A percentile compares a stretch with the other conserved stretches of the same genome.
phyloP scores from a whole-genome alignment of 2,797 vertebrate genomes.

The Phrynocephalus vlangalii region DNA sequence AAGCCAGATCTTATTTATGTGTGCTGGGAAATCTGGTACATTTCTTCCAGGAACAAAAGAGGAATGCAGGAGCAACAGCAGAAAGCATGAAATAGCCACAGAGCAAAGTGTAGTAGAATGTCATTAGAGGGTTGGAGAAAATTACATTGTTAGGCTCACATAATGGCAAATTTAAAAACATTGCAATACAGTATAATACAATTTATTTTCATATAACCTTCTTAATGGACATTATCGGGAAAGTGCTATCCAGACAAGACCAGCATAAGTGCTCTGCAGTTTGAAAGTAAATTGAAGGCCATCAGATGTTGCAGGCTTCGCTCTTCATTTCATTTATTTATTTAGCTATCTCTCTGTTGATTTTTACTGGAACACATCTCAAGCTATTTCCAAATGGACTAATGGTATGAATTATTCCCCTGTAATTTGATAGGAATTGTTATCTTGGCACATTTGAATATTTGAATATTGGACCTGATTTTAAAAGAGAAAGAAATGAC shows the following conservation, averaged over 20 bases:
- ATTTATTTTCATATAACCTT: slow-evolving; percentile 72
- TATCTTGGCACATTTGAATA: not conserved
- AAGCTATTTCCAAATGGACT: not conserved
- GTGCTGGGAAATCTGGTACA: slow-evolving; percentile 73
- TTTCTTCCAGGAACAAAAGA: slow-evolving; percentile 73
- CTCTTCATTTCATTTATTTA: slow-evolving; percentile 25
- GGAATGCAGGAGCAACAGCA: slow-evolving; percentile 68
- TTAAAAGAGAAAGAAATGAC: not conserved
- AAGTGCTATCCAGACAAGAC: slow-evolving; percentile 65
- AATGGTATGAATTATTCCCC: not conserved
- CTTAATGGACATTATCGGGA: slow-evolving; percentile 73
- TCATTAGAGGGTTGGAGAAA: slow-evolving; percentile 66
- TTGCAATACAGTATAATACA: slow-evolving; percentile 66
- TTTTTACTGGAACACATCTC: slow-evolving; percentile 31
- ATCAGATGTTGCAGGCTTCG: slow-evolving; percentile 6
- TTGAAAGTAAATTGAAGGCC: slow-evolving; percentile 44
- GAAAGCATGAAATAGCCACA: slow-evolving; percentile 64
- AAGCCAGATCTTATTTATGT: slow-evolving; percentile 75
- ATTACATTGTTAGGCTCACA: slow-evolving; percentile 71
- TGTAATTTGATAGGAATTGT: not conserved
- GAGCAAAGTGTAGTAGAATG: slow-evolving; percentile 61
- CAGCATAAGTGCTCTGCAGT: slow-evolving; percentile 57
- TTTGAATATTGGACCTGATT: not conserved
- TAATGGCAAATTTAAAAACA: slow-evolving; percentile 73
- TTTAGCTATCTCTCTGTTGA: not conserved